These are phyloP conservation scores for Perognathus longimembris DNA, from an alignment of 2,113 vertebrate species.

Conservation along the genomic window DNA sequence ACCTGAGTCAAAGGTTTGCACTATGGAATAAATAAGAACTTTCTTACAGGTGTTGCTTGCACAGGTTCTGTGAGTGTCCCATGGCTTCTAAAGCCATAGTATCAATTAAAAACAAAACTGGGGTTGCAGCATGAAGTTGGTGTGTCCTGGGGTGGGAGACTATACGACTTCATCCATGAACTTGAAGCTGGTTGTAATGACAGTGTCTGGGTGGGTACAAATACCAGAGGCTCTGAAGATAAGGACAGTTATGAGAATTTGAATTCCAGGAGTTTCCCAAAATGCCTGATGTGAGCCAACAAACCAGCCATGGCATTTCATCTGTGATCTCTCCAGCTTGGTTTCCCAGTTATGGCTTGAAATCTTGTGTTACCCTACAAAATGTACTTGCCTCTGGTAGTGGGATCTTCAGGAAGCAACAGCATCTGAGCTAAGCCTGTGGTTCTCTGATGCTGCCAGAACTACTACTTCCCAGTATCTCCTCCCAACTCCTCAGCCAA, in stretches of 20 bases:
- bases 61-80: background rate
- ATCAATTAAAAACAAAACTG: background rate
- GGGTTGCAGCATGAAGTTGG: background rate
- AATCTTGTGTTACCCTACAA: background rate
- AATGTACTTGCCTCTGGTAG: background rate
- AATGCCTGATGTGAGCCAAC: background rate
- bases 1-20: background rate
- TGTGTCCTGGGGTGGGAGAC: background rate
- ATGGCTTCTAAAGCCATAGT: background rate
- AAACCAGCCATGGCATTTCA: background rate
- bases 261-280: background rate
- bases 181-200: background rate
- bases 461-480: background rate
- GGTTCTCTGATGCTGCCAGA: background rate
- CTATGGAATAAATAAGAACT: background rate
- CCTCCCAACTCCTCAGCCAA: background rate
- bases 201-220: background rate
- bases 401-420: background rate
- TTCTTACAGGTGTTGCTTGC: background rate
- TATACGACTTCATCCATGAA: background rate
- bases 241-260: background rate
- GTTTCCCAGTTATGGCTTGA: fast-evolving
- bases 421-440: background rate
- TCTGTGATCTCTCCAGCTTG: background rate
- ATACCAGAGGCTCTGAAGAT: background rate